Conservation (phyloP, 2,888 invertebrate genomes). For the Amphipyra tragopoginis region DNA sequence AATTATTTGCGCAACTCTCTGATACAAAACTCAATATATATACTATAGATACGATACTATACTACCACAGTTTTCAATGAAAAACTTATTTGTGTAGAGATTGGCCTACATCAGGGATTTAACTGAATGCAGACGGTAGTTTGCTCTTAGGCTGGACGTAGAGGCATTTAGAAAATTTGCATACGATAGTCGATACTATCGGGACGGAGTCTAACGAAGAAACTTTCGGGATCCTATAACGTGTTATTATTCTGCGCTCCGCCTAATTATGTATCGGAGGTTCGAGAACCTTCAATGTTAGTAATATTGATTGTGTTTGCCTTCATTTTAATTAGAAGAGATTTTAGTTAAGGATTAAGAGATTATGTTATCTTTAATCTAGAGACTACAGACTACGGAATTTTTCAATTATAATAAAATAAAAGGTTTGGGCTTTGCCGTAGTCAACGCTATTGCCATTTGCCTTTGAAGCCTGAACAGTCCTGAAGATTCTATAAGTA, state of each 20-base stretch:
- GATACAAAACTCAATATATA: conserved; percentile 2
- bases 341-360: conserved; percentile 39
- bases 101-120: conserved; percentile 74
- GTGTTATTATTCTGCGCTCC: conserved; percentile 54
- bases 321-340: conserved; percentile 49
- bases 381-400: conserved; percentile 12
- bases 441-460: no score
- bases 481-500: no score
- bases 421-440: no score
- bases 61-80: conserved; percentile 48
- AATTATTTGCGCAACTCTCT: conserved; percentile 19
- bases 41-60: neutral
- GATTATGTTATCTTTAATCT: conserved; percentile 34
- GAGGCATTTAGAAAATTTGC: conserved; percentile 80
- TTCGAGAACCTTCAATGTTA: conserved; percentile 28
- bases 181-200: conserved; percentile 69
- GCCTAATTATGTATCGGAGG: conserved; percentile 54
- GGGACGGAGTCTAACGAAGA: conserved; percentile 70
- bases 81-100: conserved; percentile 67
- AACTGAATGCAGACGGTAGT: conserved; percentile 70
- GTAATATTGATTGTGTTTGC: conserved; percentile 40
- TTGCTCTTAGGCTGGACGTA: conserved; percentile 58
- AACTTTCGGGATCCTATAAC: conserved; percentile 71
- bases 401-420: conserved; percentile 3
- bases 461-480: no score